These are phyloP conservation scores for Microtus pennsylvanicus DNA, from an alignment of 2,113 vertebrate genomes.

Conservation along the genomic window DNA sequence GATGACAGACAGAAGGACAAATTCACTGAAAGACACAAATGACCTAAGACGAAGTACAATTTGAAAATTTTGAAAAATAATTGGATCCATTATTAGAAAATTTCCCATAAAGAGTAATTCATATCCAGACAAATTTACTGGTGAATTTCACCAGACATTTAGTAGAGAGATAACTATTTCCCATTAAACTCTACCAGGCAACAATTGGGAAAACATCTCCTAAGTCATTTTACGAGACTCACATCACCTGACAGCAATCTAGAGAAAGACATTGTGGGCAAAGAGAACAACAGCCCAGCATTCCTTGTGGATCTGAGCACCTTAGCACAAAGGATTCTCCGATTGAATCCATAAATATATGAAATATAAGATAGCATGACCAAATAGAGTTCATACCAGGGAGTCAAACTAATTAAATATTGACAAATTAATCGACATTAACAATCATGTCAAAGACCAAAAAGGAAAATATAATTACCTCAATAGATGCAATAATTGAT, in stretches of 20 bases:
- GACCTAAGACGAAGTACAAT: slow-evolving; percentile 36
- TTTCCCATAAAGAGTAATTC: not conserved
- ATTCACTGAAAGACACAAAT: slow-evolving; percentile 19
- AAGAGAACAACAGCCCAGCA: not conserved
- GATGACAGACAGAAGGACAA: not conserved
- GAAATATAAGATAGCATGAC: not conserved
- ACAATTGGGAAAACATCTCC: not conserved
- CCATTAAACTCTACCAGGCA: slow-evolving; percentile 4
- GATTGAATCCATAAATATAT: not conserved
- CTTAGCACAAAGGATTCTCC: not conserved
- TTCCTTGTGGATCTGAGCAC: not conserved
- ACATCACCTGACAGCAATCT: not conserved
- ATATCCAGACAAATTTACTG: not conserved
- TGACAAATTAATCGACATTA: not conserved
- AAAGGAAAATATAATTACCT: slow-evolving; percentile 7
- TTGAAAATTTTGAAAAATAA: not conserved
- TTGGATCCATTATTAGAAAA: not conserved
- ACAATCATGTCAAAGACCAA: not conserved
- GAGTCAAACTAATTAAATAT: not conserved
- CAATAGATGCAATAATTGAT: not conserved
- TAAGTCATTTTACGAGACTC: not conserved
- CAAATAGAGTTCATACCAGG: slow-evolving; percentile 34
- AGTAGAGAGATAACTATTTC: slow-evolving; percentile 1
- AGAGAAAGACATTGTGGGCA: not conserved
- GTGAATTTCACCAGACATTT: not conserved